phyloP scores from a whole-genome alignment of 2,888 invertebrate genomes.

The Lymantria monacha region DNA sequence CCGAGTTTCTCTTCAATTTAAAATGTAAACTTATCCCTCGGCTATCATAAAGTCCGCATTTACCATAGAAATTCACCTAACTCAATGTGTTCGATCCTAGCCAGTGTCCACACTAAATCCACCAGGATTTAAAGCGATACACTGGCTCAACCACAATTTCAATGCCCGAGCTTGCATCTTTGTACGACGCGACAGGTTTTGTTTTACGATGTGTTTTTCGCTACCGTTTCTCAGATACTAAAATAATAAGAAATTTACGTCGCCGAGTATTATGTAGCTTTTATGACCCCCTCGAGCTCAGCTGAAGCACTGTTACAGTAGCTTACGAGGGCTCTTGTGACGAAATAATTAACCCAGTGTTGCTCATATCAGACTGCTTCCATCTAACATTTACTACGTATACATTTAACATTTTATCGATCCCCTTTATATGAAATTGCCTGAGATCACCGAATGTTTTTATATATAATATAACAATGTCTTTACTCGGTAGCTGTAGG shows the following conservation, averaged over 20 bases:
- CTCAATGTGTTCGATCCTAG: slow-evolving; percentile 68
- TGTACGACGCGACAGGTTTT: slow-evolving; percentile 64
- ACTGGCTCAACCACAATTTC: slow-evolving; percentile 56
- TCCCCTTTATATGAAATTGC: slow-evolving; percentile 29
- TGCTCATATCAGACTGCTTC: slow-evolving; percentile 66
- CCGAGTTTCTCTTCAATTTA: slow-evolving; percentile 78
- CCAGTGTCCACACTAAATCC: slow-evolving; percentile 76
- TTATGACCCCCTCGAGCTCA: slow-evolving; percentile 70
- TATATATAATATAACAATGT: slow-evolving; percentile 29
- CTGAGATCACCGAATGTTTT: slow-evolving; percentile 28
- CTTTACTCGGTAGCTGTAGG: slow-evolving; percentile 23
- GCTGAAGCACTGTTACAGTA: slow-evolving; percentile 73
- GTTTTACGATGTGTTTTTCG: slow-evolving; percentile 78
- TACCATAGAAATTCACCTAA: slow-evolving; percentile 78
- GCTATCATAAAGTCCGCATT: slow-evolving; percentile 80
- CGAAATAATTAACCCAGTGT: slow-evolving; percentile 78
- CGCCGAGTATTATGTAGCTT: slow-evolving; percentile 78
- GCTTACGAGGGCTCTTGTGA: slow-evolving; percentile 77
- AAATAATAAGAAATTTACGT: slow-evolving; percentile 81
- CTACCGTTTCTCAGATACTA: slow-evolving; percentile 79
- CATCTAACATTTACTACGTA: slow-evolving; percentile 53
- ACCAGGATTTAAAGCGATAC: slow-evolving; percentile 69
- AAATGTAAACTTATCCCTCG: slow-evolving; percentile 80
- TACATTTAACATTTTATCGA: slow-evolving; percentile 54
- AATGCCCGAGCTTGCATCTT: slow-evolving; percentile 58